Percentiles rank a stretch among this genome's conserved stretches.
Conservation (phyloP, 2,797 vertebrate species). For the Sylvilagus floridanus region DNA sequence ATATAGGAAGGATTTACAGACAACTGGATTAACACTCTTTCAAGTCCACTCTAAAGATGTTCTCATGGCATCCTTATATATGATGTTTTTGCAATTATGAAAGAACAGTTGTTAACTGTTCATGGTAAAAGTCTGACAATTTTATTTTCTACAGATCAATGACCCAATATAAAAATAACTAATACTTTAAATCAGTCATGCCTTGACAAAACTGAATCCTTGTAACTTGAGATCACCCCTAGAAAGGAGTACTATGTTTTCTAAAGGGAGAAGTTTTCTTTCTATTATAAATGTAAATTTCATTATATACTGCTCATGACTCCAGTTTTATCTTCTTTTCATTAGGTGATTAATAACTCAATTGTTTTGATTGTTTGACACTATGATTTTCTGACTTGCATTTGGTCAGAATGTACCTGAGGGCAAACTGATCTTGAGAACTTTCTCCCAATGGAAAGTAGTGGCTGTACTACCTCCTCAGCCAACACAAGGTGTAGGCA, state of each 20-base stretch:
- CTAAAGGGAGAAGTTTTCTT: not conserved
- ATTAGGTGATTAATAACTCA: slow-evolving; percentile 27
- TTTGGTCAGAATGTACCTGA: not conserved
- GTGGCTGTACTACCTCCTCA: not conserved
- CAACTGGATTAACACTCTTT: not conserved
- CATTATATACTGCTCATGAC: not conserved
- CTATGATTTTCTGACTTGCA: not conserved
- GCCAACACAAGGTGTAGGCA: not conserved
- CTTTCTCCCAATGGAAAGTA: not conserved
- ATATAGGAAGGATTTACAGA: not conserved
- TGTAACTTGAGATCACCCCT: not conserved
- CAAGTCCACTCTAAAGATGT: not conserved
- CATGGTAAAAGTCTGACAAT: not conserved
- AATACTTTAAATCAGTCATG: not conserved
- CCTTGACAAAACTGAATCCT: slow-evolving; percentile 14
- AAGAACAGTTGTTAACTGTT: not conserved
- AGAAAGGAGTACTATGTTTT: not conserved
- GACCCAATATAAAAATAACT: not conserved
- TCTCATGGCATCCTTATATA: not conserved
- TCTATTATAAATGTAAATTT: not conserved
- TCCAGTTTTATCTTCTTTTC: slow-evolving; percentile 25
- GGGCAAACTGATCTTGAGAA: slow-evolving; percentile 17
- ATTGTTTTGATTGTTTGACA: not conserved
- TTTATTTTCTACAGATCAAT: slow-evolving; percentile 9
- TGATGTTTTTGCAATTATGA: slow-evolving; percentile 15